Evolutionary conservation across 2,113 vertebrate species (phyloP).

Genomic region (Neoarius graeffei): DNA sequence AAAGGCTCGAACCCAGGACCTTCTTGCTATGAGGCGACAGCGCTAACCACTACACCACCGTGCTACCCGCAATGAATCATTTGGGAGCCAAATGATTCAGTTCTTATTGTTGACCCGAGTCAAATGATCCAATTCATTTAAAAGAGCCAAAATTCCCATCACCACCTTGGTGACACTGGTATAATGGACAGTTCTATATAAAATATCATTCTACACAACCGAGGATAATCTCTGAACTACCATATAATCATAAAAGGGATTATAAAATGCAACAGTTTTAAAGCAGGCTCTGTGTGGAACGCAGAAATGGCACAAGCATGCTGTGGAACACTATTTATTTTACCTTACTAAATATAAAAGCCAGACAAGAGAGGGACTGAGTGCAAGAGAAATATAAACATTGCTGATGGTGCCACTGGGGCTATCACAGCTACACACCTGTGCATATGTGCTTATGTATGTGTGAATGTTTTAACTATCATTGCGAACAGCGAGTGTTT

Average conservation of each 20-base stretch:
- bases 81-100: background rate
- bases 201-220: background rate
- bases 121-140: background rate
- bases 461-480: constrained; percentile 7
- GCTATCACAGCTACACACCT: constrained; percentile 25
- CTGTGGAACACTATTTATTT: constrained; percentile 4
- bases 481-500: background rate
- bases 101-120: background rate
- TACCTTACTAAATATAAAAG: constrained; percentile 29
- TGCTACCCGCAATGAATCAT: background rate
- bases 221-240: background rate
- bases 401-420: constrained; percentile 4
- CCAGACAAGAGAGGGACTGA: background rate
- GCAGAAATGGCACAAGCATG: background rate
- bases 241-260: background rate
- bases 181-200: background rate
- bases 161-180: background rate
- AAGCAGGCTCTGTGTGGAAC: background rate
- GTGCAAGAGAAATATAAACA: constrained; percentile 26
- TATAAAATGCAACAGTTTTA: background rate
- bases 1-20: too few species aligned
- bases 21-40: too few species aligned
- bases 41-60: too few species aligned
- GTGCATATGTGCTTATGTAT: background rate
- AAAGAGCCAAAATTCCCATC: background rate